phyloP scores from a whole-genome alignment of 2,797 vertebrate genomes.

The Cyprinodon diabolis region DNA sequence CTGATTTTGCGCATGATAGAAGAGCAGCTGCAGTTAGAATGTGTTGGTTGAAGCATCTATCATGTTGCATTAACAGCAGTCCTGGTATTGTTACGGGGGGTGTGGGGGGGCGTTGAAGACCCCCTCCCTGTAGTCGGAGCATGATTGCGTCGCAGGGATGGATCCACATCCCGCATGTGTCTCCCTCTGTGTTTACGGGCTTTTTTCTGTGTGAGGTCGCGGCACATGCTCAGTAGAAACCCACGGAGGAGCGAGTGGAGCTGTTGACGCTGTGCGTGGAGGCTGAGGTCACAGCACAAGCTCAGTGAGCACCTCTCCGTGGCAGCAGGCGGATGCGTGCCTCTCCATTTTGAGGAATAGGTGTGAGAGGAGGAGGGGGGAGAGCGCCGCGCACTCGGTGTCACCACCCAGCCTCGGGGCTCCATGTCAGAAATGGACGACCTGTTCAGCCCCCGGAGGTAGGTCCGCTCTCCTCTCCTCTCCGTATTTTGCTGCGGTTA shows the following conservation, averaged over 20 bases:
- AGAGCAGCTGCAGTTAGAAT: not conserved
- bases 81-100: slow-evolving; percentile 43
- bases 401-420: slow-evolving; percentile 78
- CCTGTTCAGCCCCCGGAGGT: slow-evolving; percentile 96
- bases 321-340: slow-evolving; percentile 84
- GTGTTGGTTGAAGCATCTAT: slow-evolving; percentile 20
- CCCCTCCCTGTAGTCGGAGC: slow-evolving; percentile 78
- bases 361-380: slow-evolving; percentile 73
- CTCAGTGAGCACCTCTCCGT: slow-evolving; percentile 88
- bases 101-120: slow-evolving; percentile 62
- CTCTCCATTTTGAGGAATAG: slow-evolving; percentile 98
- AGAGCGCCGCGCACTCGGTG: slow-evolving; percentile 59
- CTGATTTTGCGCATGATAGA: not conserved
- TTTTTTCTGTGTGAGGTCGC: slow-evolving; percentile 84
- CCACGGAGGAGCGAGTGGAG: slow-evolving; percentile 87
- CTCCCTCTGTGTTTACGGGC: not conserved
- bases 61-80: slow-evolving; percentile 58
- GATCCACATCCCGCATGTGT: slow-evolving; percentile 80
- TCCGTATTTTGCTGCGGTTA: slow-evolving; percentile 41
- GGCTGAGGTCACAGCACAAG: slow-evolving; percentile 98
- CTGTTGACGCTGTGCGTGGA: slow-evolving; percentile 87
- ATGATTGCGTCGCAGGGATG: slow-evolving; percentile 71
- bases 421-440: slow-evolving; percentile 94
- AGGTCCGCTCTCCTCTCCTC: slow-evolving; percentile 77
- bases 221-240: slow-evolving; percentile 97